These are phyloP conservation scores for Entomobrya multifasciata DNA, from an alignment of 2,888 invertebrate species.

Conservation along the genomic window DNA sequence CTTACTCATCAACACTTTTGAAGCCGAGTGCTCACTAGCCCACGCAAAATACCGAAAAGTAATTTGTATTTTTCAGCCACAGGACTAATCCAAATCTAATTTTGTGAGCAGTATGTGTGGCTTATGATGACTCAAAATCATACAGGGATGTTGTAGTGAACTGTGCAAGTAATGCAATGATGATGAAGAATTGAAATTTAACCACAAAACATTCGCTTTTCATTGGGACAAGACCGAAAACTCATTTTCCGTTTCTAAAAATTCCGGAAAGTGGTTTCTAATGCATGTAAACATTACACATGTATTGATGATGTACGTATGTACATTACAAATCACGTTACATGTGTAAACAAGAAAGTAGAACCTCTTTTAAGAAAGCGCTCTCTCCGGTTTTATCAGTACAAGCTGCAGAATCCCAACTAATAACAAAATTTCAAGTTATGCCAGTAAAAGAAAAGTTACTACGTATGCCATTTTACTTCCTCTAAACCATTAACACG, in stretches of 20 bases:
- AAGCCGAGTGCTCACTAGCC: no score
- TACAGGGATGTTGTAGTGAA: background rate
- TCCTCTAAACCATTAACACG: conserved; percentile 3
- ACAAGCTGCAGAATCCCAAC: background rate
- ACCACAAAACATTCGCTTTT: background rate
- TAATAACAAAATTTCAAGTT: background rate
- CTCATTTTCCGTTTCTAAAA: conserved; percentile 54
- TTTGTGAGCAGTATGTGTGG: no score
- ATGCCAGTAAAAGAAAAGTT: background rate
- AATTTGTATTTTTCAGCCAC: conserved; percentile 7
- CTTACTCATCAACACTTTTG: background rate
- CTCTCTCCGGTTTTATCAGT: background rate
- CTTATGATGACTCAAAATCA: background rate
- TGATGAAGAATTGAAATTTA: conserved; percentile 38
- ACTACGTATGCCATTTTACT: background rate
- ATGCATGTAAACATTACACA: conserved; percentile 8
- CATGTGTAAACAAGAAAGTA: background rate
- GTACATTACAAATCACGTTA: background rate
- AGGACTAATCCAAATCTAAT: background rate
- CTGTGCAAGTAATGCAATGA: background rate
- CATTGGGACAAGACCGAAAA: conserved; percentile 23
- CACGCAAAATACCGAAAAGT: background rate
- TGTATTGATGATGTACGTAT: background rate
- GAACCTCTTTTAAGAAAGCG: conserved; percentile 17
- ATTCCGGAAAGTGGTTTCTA: conserved; percentile 46